Conservation (phyloP, 2,888 invertebrate genomes). For the Noctua pronuba region DNA sequence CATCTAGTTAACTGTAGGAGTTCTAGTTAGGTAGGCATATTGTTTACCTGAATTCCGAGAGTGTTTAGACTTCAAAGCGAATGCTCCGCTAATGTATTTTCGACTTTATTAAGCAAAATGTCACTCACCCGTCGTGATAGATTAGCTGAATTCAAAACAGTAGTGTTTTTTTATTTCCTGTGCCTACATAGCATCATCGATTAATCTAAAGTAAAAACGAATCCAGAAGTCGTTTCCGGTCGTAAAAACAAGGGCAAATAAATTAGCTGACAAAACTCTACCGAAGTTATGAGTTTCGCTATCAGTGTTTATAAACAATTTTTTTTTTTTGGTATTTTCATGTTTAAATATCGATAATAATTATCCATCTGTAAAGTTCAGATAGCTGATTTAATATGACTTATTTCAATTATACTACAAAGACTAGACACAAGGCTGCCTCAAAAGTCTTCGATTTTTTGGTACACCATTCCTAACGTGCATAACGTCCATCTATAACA, state of each 20-base stretch:
- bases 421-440: not conserved
- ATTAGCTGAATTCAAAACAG: conserved; percentile 17
- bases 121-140: conserved; percentile 26
- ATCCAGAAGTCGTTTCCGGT: not conserved
- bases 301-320: not conserved
- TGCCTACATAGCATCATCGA: not conserved
- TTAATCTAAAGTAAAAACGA: not conserved
- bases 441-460: not conserved
- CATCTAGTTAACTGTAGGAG: not conserved
- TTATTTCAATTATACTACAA: not conserved
- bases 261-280: not conserved
- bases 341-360: not conserved
- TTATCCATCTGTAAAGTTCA: not conserved
- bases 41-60: not conserved
- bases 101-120: conserved; percentile 11
- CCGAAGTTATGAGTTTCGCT: not conserved
- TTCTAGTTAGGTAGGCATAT: not conserved
- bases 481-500: not conserved
- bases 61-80: conserved; percentile 6
- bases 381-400: not conserved
- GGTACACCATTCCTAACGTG: not conserved
- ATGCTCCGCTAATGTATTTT: conserved; percentile 16
- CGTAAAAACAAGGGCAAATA: not conserved
- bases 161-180: not conserved
- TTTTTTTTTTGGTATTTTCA: not conserved